A percentile compares a stretch with the other conserved stretches of the same genome.
Evolutionary conservation across 2,888 invertebrate genomes (phyloP).

Genomic region (Phortica okadai): DNA sequence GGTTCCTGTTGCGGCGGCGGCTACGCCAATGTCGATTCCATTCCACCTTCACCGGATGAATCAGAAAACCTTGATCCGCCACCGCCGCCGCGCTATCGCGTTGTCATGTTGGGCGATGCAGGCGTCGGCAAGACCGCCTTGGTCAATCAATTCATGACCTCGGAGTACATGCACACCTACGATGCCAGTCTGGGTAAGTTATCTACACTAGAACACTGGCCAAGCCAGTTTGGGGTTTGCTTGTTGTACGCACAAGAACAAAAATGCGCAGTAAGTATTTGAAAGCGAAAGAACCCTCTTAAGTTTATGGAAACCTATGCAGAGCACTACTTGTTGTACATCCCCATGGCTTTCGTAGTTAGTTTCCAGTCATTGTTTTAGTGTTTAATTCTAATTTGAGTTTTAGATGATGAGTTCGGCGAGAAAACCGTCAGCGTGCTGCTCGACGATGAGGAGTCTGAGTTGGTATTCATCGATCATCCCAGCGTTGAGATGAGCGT

Average conservation of each 20-base stretch:
- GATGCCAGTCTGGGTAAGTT: constrained; percentile 91
- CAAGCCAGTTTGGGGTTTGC: neutral
- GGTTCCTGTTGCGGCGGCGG: constrained; percentile 90
- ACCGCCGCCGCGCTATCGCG: constrained; percentile 81
- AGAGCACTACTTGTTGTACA: constrained; percentile 32
- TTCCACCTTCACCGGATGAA: constrained; percentile 85
- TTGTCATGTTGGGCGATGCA: constrained; percentile 88
- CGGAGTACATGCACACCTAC: constrained; percentile 96
- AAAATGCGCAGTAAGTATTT: constrained; percentile 39
- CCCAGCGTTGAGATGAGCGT: constrained; percentile 94
- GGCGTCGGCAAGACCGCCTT: constrained; percentile 94
- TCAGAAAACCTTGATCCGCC: constrained; percentile 81
- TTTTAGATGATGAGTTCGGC: constrained; percentile 94
- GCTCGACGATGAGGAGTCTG: constrained; percentile 91
- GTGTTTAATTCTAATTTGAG: constrained; percentile 76
- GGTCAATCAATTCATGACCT: constrained; percentile 95
- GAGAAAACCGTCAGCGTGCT: constrained; percentile 94
- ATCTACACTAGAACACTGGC: too few relatives aligned
- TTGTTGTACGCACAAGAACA: constrained; percentile 11
- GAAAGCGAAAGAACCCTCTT: constrained; percentile 47
- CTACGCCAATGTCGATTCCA: constrained; percentile 87
- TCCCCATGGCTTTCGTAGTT: constrained; percentile 54
- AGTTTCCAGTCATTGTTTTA: constrained; percentile 58
- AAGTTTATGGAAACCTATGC: constrained; percentile 40
- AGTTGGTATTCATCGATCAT: constrained; percentile 93